Conservation (phyloP, 2,797 vertebrate species). For the Thunnus albacares region DNA sequence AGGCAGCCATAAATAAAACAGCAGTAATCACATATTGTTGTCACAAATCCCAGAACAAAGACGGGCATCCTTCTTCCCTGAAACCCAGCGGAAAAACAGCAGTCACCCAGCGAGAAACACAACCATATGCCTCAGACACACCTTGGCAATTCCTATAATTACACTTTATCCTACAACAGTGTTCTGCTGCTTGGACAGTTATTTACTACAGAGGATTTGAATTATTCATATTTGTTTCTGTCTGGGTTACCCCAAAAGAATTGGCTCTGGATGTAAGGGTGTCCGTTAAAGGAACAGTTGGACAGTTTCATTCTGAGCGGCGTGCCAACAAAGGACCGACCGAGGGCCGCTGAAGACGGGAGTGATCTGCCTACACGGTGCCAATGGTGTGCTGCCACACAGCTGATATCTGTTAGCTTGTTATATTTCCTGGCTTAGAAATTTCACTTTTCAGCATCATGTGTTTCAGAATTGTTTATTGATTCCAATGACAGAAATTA, state of each 20-base stretch:
- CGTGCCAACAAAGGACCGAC: no score
- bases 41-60: conserved; percentile 75
- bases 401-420: no score
- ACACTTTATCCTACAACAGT: conserved; percentile 56
- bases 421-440: no score
- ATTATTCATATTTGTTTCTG: conserved; percentile 51
- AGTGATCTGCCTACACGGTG: no score
- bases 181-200: conserved; percentile 38
- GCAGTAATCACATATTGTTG: conserved; percentile 71
- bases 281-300: not conserved
- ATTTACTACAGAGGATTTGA: conserved; percentile 41
- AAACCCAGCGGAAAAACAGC: conserved; percentile 57
- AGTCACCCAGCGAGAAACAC: conserved; percentile 43
- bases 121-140: conserved; percentile 65
- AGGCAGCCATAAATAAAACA: conserved; percentile 70
- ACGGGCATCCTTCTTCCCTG: conserved; percentile 54
- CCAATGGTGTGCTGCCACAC: no score
- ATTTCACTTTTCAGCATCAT: no score
- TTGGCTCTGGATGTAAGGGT: not conserved
- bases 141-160: conserved; percentile 67
- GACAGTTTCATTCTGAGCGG: no score
- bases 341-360: no score
- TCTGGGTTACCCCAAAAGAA: conserved; percentile 9
- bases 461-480: no score
- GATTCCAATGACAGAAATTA: no score